phyloP scores from a whole-genome alignment of 2,113 vertebrate species.

The Anolis sagrei region DNA sequence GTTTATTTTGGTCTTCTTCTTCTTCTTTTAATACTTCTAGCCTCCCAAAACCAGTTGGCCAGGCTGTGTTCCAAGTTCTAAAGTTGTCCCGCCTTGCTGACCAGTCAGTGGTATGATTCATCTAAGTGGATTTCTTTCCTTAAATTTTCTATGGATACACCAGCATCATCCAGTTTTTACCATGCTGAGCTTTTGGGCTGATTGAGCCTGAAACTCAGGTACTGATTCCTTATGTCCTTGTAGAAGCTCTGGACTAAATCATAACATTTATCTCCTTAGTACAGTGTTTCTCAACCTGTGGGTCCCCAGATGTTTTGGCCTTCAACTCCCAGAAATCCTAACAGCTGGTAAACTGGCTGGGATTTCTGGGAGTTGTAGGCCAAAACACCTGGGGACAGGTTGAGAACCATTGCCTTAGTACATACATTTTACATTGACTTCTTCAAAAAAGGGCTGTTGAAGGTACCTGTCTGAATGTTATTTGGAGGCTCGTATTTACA shows the following conservation, averaged over 20 bases:
- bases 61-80: constrained; percentile 8
- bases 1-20: neutral
- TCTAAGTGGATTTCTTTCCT: constrained; percentile 2
- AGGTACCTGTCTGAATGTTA: too few species aligned
- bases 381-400: too few species aligned
- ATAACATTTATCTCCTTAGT: neutral
- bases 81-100: neutral
- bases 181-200: neutral
- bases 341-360: too few species aligned
- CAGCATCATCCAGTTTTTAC: neutral
- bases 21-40: neutral
- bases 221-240: neutral
- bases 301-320: too few species aligned
- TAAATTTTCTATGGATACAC: too few species aligned
- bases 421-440: neutral
- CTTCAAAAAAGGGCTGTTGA: neutral
- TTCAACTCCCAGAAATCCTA: too few species aligned
- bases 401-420: too few species aligned
- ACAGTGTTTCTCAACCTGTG: too few species aligned
- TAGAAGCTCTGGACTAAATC: neutral
- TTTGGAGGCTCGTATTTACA: too few species aligned
- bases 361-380: too few species aligned
- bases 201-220: neutral
- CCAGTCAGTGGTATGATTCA: neutral
- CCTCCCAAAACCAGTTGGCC: neutral